These are phyloP conservation scores for Lota lota DNA, from an alignment of 2,113 vertebrate genomes.

Conservation along the genomic window DNA sequence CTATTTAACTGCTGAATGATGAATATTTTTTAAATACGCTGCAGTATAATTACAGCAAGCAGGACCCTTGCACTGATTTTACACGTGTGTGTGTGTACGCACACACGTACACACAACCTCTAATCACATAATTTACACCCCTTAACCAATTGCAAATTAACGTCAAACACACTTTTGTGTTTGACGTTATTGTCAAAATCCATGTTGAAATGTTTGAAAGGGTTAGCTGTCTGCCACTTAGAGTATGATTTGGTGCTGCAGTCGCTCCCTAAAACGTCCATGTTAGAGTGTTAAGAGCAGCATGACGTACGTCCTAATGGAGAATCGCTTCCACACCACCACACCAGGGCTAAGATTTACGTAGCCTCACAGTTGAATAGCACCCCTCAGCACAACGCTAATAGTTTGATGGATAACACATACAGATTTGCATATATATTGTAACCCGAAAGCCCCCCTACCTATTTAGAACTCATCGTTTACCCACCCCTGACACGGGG, in stretches of 20 bases:
- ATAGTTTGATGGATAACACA: conserved; percentile 70
- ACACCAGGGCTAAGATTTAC: conserved; percentile 45
- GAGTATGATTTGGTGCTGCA: not conserved
- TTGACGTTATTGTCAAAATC: too few species aligned
- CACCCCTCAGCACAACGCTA: conserved; percentile 63
- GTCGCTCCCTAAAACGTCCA: not conserved
- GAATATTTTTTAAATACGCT: too few species aligned
- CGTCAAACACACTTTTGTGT: too few species aligned
- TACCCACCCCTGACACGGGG: conserved; percentile 53
- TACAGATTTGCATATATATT: conserved; percentile 71
- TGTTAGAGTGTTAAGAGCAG: conserved; percentile 26
- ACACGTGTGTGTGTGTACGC: too few species aligned
- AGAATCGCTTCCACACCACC: conserved; percentile 33
- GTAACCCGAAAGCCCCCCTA: conserved; percentile 47
- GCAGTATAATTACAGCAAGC: too few species aligned
- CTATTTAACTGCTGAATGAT: too few species aligned
- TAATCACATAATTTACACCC: too few species aligned
- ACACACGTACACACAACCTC: too few species aligned
- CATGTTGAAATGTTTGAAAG: too few species aligned
- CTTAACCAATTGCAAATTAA: too few species aligned
- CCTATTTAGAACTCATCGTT: conserved; percentile 59
- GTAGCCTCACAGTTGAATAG: conserved; percentile 49
- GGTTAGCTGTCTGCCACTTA: too few species aligned
- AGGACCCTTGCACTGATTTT: too few species aligned
- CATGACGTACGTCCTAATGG: conserved; percentile 41